Conservation (phyloP, 2,797 vertebrate genomes). For the Nyctibius grandis region DNA sequence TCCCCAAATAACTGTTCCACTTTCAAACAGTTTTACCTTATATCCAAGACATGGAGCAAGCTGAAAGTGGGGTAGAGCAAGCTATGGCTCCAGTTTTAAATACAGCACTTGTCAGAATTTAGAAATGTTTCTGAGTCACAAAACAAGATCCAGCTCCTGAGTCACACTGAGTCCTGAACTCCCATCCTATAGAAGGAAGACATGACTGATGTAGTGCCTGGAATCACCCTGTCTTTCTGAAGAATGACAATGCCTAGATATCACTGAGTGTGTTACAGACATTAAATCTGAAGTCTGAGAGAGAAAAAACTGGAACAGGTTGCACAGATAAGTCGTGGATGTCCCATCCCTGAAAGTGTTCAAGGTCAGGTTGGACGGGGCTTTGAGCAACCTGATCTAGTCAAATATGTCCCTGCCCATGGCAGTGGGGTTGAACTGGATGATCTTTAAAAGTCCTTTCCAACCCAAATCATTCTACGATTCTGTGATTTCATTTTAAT, state of each 20-base stretch:
- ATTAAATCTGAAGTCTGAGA: not conserved
- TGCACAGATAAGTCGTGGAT: not conserved
- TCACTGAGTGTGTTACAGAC: not conserved
- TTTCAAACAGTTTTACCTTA: not conserved
- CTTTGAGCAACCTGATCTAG: not conserved
- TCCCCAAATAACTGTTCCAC: not conserved
- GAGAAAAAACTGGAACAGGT: not conserved
- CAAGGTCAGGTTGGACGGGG: not conserved
- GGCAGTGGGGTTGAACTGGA: not conserved
- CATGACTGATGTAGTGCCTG: not conserved
- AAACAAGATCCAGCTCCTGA: not conserved
- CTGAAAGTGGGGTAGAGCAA: not conserved
- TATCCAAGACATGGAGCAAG: not conserved
- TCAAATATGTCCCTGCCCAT: not conserved
- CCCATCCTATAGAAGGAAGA: not conserved
- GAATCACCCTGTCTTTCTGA: not conserved
- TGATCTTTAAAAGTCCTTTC: not conserved
- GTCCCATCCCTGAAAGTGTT: not conserved
- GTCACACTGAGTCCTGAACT: not conserved
- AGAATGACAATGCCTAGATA: not conserved
- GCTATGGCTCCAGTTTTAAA: not conserved
- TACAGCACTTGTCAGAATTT: not conserved
- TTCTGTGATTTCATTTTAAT: not conserved
- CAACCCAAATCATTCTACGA: not conserved
- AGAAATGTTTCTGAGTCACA: not conserved